Evolutionary conservation across 2,888 invertebrate genomes (phyloP).

Genomic region (Monochamus alternatus): DNA sequence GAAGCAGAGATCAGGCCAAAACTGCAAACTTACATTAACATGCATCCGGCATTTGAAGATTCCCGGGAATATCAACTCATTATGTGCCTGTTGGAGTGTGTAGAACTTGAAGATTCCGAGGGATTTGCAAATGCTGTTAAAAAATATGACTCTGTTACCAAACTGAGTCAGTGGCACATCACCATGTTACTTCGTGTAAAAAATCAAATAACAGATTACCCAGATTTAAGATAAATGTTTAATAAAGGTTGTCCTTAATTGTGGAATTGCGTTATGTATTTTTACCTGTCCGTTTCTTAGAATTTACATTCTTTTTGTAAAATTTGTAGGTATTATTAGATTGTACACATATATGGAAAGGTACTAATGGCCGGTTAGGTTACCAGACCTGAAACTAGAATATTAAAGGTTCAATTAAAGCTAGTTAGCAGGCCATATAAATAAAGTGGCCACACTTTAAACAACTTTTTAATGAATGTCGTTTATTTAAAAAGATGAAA

Average conservation of each 20-base stretch:
- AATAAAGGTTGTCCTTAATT: not conserved
- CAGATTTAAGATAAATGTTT: conserved; percentile 19
- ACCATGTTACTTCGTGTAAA: conserved; percentile 93
- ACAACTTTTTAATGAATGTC: too few species aligned
- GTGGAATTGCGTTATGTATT: not conserved
- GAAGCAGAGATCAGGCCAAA: conserved; percentile 93
- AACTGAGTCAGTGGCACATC: conserved; percentile 96
- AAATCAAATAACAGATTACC: conserved; percentile 74
- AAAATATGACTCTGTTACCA: conserved; percentile 94
- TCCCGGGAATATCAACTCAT: conserved; percentile 91
- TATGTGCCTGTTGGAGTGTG: conserved; percentile 86
- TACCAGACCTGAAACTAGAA: too few species aligned
- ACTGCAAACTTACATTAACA: conserved; percentile 89
- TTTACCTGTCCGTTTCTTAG: too few species aligned
- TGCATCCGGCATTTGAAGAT: conserved; percentile 94
- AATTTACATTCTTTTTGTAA: too few species aligned
- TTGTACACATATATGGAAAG: too few species aligned
- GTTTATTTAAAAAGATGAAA: too few species aligned
- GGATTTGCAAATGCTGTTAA: conserved; percentile 93
- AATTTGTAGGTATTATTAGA: too few species aligned
- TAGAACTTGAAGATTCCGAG: conserved; percentile 94
- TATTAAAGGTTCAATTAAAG: too few species aligned
- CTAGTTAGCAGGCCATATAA: too few species aligned
- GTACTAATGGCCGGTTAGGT: too few species aligned
- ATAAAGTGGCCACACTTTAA: too few species aligned